Conservation (phyloP, 92 coral and sea anemone species). For the Epizoanthus ramosus region DNA sequence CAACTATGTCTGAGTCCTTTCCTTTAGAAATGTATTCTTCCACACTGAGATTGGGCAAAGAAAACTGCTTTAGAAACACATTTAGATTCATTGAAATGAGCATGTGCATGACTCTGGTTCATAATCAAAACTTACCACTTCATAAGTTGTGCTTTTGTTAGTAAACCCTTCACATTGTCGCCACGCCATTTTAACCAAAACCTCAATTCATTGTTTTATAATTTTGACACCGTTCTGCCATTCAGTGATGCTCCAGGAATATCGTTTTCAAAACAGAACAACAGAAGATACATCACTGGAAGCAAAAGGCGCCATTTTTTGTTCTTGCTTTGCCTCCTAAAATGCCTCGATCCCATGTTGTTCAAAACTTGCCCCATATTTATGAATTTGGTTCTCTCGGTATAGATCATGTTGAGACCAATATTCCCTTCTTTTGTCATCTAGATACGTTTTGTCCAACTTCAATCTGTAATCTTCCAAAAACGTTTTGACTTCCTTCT, state of each 20-base stretch:
- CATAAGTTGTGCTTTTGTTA: too few species aligned
- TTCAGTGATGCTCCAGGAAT: too few species aligned
- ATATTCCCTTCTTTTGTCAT: slow-evolving; percentile 60
- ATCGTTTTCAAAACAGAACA: too few species aligned
- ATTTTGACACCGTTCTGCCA: too few species aligned
- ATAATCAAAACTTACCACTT: too few species aligned
- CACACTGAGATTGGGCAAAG: slow-evolving; percentile 47
- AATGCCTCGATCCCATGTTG: slow-evolving; percentile 46
- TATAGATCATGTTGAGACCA: slow-evolving; percentile 65
- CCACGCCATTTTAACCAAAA: too few species aligned
- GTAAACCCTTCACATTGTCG: too few species aligned
- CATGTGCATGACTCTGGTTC: slow-evolving; percentile 57
- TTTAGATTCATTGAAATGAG: slow-evolving; percentile 38
- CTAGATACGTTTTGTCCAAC: slow-evolving; percentile 45
- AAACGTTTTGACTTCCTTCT: slow-evolving; percentile 45
- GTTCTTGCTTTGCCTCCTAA: slow-evolving; percentile 63
- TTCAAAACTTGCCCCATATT: too few species aligned
- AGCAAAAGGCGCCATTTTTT: too few species aligned
- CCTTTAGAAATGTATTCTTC: slow-evolving; percentile 39
- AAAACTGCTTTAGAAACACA: slow-evolving; percentile 34
- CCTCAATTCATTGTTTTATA: too few species aligned
- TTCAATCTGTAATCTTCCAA: slow-evolving; percentile 43
- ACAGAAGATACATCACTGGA: too few species aligned
- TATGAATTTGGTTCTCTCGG: slow-evolving; percentile 36
- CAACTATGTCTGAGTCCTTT: slow-evolving; percentile 39